Percentiles rank a stretch among this genome's conserved stretches.
These are phyloP conservation scores for Acanthosepion pharaonis DNA, from an alignment of 2,888 invertebrate genomes.

Conservation along the genomic window DNA sequence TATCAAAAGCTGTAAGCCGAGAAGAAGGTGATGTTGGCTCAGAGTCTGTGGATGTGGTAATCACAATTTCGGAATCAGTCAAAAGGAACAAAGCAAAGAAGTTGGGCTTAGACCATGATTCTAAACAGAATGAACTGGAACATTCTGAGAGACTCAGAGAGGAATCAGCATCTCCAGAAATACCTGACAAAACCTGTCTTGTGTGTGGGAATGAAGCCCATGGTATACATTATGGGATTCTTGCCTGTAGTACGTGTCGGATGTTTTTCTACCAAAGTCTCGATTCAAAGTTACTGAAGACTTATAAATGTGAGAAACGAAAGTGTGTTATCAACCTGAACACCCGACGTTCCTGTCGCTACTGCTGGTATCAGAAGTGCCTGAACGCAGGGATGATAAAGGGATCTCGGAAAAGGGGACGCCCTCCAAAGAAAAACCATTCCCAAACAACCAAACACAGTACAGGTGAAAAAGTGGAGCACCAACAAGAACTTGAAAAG, in stretches of 20 bases:
- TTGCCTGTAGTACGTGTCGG: background rate
- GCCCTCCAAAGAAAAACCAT: background rate
- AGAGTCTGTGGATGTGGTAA: background rate
- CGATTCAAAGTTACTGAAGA: background rate
- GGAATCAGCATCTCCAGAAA: background rate
- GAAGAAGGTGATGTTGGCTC: background rate
- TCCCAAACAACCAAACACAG: background rate
- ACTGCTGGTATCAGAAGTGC: constrained; percentile 71
- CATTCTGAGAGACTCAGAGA: too few relatives aligned
- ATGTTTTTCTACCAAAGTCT: background rate
- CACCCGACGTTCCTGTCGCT: constrained; percentile 70
- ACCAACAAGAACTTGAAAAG: background rate
- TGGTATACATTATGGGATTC: constrained; percentile 17
- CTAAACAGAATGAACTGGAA: background rate
- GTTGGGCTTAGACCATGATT: background rate
- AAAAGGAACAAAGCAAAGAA: background rate
- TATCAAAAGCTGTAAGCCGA: background rate
- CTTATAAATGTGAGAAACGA: background rate
- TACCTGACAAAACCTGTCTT: background rate
- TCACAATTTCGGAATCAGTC: background rate
- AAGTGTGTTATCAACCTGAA: constrained; percentile 64
- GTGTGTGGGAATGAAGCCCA: background rate
- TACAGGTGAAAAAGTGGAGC: too few relatives aligned
- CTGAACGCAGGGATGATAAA: constrained; percentile 68
- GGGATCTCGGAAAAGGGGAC: background rate